phyloP scores from a whole-genome alignment of 37 sponge, comb jelly and placozoan genomes.

The Geodia barretti region DNA sequence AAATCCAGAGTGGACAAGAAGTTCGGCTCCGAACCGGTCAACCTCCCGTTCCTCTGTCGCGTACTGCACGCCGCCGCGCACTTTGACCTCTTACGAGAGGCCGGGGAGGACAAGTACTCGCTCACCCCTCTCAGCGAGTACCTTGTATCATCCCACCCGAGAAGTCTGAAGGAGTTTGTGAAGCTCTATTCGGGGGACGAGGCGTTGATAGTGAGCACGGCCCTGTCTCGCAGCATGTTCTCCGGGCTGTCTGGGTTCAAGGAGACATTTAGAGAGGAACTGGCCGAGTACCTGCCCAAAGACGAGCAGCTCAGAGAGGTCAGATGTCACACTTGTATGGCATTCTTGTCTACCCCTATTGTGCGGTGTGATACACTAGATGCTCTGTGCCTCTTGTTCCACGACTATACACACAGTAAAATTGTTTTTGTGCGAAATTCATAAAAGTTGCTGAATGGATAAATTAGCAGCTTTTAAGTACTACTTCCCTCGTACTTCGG shows the following conservation, averaged over 20 bases:
- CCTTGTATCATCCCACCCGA: constrained; percentile 70
- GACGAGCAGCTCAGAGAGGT: constrained; percentile 45
- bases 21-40: constrained; percentile 40
- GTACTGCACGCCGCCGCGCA: constrained; percentile 76
- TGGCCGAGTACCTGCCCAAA: constrained; percentile 54
- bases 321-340: too few relatives aligned
- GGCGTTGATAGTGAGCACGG: constrained; percentile 61
- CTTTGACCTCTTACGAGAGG: constrained; percentile 66
- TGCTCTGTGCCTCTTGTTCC: too few relatives aligned
- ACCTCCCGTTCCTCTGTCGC: constrained; percentile 66
- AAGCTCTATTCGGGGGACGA: constrained; percentile 77
- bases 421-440: too few relatives aligned
- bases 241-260: constrained; percentile 74
- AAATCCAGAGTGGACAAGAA: constrained; percentile 44
- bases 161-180: constrained; percentile 70
- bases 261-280: constrained; percentile 65
- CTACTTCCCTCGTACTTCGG: too few relatives aligned
- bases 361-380: too few relatives aligned
- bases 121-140: constrained; percentile 69
- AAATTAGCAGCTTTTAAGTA: too few relatives aligned
- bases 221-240: constrained; percentile 72
- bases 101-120: constrained; percentile 45
- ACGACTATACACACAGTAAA: too few relatives aligned
- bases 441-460: too few relatives aligned
- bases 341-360: too few relatives aligned